These are phyloP conservation scores for Odontesthes bonariensis DNA, from an alignment of 2,113 vertebrate species.

Conservation along the genomic window DNA sequence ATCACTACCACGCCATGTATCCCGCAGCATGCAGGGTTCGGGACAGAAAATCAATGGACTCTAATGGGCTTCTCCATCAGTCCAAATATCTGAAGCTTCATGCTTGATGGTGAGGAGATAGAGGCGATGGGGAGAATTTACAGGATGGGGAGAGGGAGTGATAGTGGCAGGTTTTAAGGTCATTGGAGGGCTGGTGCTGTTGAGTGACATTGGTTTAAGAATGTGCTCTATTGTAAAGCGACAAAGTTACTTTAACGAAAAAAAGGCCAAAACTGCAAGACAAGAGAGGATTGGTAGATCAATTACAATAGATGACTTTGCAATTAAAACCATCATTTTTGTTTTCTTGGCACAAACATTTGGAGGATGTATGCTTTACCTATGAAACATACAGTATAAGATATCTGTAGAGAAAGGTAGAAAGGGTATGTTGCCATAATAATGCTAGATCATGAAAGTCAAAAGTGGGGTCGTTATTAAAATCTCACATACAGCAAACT, in stretches of 20 bases:
- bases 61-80: constrained; percentile 75
- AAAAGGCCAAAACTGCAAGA: neutral
- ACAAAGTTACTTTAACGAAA: neutral
- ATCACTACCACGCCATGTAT: constrained; percentile 70
- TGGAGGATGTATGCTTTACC: neutral
- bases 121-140: constrained; percentile 33
- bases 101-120: constrained; percentile 55
- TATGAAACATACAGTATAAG: neutral
- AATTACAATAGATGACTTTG: neutral
- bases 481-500: too few species aligned
- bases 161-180: constrained; percentile 13
- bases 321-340: neutral
- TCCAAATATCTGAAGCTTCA: constrained; percentile 66
- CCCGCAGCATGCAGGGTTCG: constrained; percentile 43
- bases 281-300: neutral
- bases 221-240: neutral
- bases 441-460: too few species aligned
- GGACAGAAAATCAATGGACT: constrained; percentile 80
- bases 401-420: neutral
- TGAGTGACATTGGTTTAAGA: constrained; percentile 6
- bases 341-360: neutral
- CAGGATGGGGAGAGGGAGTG: neutral
- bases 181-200: neutral
- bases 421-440: neutral
- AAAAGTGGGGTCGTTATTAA: too few species aligned